A percentile compares a stretch with the other conserved stretches of the same genome.
Evolutionary conservation across 2,888 invertebrate genomes (phyloP).

Genomic region (Pelosia muscerda): DNA sequence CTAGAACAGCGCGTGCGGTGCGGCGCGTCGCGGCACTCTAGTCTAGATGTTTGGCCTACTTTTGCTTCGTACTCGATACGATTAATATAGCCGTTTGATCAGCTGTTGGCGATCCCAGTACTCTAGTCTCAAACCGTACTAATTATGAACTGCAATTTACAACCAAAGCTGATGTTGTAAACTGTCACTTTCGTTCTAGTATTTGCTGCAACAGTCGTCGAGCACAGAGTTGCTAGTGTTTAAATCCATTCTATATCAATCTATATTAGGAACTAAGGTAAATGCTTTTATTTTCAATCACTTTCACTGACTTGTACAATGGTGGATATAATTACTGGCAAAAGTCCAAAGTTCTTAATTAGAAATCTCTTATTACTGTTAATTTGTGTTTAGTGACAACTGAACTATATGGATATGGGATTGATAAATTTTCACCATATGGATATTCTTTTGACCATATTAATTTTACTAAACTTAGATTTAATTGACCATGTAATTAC

Average conservation of each 20-base stretch:
- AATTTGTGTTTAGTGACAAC: constrained; percentile 55
- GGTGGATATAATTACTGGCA: constrained; percentile 68
- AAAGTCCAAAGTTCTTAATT: constrained; percentile 74
- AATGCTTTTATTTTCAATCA: constrained; percentile 55
- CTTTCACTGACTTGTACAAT: constrained; percentile 61
- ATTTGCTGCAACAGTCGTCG: constrained; percentile 29
- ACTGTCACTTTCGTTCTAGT: constrained; percentile 49
- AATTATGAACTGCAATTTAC: constrained; percentile 55
- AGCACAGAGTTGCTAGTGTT: constrained; percentile 25
- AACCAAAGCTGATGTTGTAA: constrained; percentile 35
- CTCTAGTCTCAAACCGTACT: constrained; percentile 62
- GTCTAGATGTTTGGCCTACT: constrained; percentile 84
- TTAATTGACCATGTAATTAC: constrained; percentile 14
- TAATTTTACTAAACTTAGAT: not conserved
- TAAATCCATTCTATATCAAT: constrained; percentile 30
- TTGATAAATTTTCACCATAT: constrained; percentile 24
- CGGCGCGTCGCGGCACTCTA: constrained; percentile 67
- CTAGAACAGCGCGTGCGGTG: constrained; percentile 68
- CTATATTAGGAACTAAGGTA: constrained; percentile 58
- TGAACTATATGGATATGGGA: constrained; percentile 26
- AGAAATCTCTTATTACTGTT: constrained; percentile 68
- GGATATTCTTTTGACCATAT: constrained; percentile 15
- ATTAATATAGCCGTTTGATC: constrained; percentile 85
- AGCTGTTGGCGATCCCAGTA: constrained; percentile 79
- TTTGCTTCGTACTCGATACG: constrained; percentile 77